These are phyloP conservation scores for Escarpia spicata DNA, from an alignment of 2,888 invertebrate genomes.

Conservation along the genomic window DNA sequence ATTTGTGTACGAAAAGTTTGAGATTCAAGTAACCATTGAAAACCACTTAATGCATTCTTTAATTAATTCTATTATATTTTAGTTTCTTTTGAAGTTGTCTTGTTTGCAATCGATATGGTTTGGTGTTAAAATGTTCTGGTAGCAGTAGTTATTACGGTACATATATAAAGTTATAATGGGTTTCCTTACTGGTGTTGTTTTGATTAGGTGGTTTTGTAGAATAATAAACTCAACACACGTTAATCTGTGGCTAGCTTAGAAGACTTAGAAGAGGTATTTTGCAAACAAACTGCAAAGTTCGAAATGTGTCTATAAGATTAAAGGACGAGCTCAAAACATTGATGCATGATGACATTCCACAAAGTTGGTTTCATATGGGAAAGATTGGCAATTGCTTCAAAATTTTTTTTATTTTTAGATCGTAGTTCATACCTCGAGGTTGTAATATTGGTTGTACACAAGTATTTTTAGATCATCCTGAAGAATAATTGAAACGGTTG, in stretches of 20 bases:
- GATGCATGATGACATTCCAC: not conserved
- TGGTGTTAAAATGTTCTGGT: not conserved
- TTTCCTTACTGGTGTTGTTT: not conserved
- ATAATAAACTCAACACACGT: not conserved
- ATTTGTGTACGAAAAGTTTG: too few relatives aligned
- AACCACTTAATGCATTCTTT: too few relatives aligned
- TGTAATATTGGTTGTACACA: not conserved
- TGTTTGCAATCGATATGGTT: not conserved
- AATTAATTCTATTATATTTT: not conserved
- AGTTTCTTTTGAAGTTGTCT: not conserved
- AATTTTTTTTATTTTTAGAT: not conserved
- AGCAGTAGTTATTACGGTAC: not conserved
- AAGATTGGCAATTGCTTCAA: not conserved
- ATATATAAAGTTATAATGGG: not conserved
- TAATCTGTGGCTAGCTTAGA: not conserved
- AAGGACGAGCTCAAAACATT: not conserved
- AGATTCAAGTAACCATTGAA: too few relatives aligned
- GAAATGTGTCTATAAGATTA: not conserved
- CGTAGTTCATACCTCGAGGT: not conserved
- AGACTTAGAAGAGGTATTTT: not conserved
- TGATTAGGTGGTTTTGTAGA: not conserved
- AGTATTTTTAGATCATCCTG: not conserved
- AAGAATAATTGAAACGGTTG: not conserved
- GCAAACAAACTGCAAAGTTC: slow-evolving; percentile 9
- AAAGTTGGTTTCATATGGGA: not conserved